Conservation (phyloP, 2,113 vertebrate species). For the Physeter macrocephalus region DNA sequence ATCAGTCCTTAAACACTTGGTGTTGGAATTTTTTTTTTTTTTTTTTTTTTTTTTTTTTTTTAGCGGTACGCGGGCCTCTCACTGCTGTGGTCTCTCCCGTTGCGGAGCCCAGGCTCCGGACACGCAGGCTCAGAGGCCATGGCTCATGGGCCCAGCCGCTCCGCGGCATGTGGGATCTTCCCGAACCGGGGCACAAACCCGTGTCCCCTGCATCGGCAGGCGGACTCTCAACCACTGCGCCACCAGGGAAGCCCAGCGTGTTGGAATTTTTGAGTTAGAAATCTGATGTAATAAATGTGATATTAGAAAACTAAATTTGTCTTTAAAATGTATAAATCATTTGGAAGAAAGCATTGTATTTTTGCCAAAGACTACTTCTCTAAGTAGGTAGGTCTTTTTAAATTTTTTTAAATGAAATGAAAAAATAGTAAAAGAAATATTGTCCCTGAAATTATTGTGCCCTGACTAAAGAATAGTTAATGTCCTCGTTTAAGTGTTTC, state of each 20-base stretch:
- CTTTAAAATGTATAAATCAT: not conserved
- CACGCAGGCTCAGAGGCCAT: too few species aligned
- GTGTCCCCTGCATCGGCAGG: too few species aligned
- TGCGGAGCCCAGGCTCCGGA: too few species aligned
- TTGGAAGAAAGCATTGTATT: not conserved
- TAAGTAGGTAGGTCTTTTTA: not conserved
- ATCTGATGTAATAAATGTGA: not conserved
- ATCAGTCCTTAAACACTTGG: not conserved
- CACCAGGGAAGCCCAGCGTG: too few species aligned
- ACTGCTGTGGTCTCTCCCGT: too few species aligned
- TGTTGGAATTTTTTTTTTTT: not conserved
- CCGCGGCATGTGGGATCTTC: too few species aligned
- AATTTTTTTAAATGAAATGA: not conserved
- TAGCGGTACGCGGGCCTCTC: too few species aligned
- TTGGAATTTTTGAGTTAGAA: not conserved
- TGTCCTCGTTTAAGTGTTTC: not conserved
- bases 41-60: too few species aligned
- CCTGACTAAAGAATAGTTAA: not conserved
- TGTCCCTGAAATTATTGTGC: not conserved
- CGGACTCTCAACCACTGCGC: too few species aligned
- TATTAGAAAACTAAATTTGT: not conserved
- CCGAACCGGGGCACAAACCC: too few species aligned
- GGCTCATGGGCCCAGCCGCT: too few species aligned
- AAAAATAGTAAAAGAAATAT: not conserved
- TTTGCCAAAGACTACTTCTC: not conserved